phyloP scores from a whole-genome alignment of 2,888 invertebrate species.

The Alloplasta piceator region DNA sequence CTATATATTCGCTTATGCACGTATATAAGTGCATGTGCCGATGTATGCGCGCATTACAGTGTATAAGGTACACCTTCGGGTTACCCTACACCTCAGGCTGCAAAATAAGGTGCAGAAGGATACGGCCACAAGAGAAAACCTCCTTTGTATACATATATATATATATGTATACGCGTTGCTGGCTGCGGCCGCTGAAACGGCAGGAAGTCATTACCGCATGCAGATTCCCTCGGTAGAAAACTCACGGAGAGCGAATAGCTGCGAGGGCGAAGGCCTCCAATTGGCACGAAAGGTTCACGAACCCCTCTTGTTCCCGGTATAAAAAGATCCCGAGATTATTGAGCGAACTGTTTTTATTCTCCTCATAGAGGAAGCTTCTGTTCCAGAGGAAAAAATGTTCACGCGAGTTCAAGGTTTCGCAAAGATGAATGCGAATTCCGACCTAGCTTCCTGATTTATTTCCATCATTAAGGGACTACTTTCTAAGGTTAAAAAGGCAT shows the following conservation, averaged over 20 bases:
- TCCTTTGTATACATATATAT: constrained; percentile 49
- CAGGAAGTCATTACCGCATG: constrained; percentile 81
- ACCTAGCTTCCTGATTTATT: too few relatives aligned
- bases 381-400: too few relatives aligned
- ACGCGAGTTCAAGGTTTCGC: too few relatives aligned
- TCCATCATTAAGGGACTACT: too few relatives aligned
- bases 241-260: constrained; percentile 57
- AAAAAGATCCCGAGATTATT: background rate
- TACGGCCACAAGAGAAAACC: constrained; percentile 17
- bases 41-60: constrained; percentile 32
- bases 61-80: constrained; percentile 4
- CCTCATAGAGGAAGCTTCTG: too few relatives aligned
- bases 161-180: background rate
- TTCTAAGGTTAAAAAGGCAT: too few relatives aligned
- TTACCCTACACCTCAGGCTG: constrained; percentile 34
- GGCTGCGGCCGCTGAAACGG: constrained; percentile 64
- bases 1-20: background rate
- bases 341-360: constrained; percentile 7
- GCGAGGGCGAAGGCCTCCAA: constrained; percentile 54
- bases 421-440: too few relatives aligned
- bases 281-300: constrained; percentile 48
- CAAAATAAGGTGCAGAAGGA: constrained; percentile 41
- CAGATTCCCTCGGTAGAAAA: constrained; percentile 72
- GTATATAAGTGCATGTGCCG: background rate
- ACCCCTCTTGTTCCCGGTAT: background rate